A percentile compares a stretch with the other conserved stretches of the same genome.
Conservation (phyloP, 2,797 vertebrate genomes). For the Apodemus agrarius region DNA sequence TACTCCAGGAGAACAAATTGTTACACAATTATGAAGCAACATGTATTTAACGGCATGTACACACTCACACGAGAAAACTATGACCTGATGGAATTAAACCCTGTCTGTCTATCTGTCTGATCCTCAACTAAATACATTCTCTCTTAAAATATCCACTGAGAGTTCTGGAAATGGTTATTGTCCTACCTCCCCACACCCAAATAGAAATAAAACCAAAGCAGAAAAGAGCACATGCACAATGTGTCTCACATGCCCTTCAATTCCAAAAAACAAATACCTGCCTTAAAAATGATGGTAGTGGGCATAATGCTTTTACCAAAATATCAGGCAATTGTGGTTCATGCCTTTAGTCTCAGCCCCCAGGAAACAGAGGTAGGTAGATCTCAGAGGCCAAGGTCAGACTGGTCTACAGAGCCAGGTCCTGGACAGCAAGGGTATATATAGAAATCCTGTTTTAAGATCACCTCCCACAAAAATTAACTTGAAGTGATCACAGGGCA, state of each 20-base stretch:
- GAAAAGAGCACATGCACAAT: background rate
- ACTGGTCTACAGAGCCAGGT: background rate
- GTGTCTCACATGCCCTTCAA: background rate
- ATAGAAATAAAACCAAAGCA: background rate
- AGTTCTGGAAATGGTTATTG: background rate
- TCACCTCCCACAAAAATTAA: background rate
- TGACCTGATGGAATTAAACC: background rate
- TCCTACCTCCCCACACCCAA: background rate
- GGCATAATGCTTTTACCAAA: background rate
- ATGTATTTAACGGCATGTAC: background rate
- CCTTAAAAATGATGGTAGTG: background rate
- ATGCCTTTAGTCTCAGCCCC: background rate
- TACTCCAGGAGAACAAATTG: slow-evolving; percentile 61
- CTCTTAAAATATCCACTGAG: background rate
- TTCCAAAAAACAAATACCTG: background rate
- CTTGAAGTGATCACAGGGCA: background rate
- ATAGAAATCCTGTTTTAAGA: too few species aligned
- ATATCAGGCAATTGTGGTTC: background rate
- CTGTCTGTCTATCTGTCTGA: background rate
- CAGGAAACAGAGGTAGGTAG: background rate
- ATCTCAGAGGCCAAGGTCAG: too few species aligned
- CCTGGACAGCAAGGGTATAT: background rate
- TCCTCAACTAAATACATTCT: background rate
- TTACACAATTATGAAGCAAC: slow-evolving; percentile 31
- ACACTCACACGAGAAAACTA: background rate